Base-by-base conservation (phyloP, 2,888 invertebrate genomes). In the Caenorhabditis virilis region DNA sequence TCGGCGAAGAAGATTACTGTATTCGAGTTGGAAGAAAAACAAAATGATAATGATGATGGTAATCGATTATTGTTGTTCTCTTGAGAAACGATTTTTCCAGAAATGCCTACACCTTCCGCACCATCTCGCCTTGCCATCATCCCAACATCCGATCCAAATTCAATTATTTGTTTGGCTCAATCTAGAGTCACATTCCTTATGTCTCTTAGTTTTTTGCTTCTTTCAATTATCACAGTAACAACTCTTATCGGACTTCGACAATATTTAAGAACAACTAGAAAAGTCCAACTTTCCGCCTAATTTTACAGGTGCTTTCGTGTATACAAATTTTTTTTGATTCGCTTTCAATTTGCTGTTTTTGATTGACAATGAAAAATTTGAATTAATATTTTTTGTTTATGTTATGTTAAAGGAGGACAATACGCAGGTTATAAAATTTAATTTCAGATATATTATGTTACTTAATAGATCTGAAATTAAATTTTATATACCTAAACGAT, bases 1-100 rank as follows among this genome's bases (percentile, higher is more conserved):
- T 57, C 78, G 7, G 81, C 81, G 4, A 77, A 81, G 42, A 76
- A 76, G 60, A 81, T 81, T 41, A 74, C 78, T 13, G 81, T 81
- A 7, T 67, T 81, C 42, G 81, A 81, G 57, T 55, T 82, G 54
- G 81, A 81, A 25, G 81, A 81, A 56, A 58, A 65, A 42, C n/a
- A 22, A 7, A 15, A 9, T 5, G n/a, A 9, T 22, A 15, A 15
- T 3, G 13, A 4, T 23, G 38, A 18, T 18, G 16, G 4, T 18
- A 3, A 7, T 18, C n/a, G 20, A n/a, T 5, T 16, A 36, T 47
- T 18, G 7, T 33, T 11, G n/a, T 46, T 20, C 2, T 36, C 23
- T 33, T 4, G 33, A 30, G 9, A 47, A 6, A 9, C 16, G 26
- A 50, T 27, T 38, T 20, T 50, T 30, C 30, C 39, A 41, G 26